A percentile compares a stretch with the other conserved stretches of the same genome.
These are phyloP conservation scores for Beroe ovata DNA, from an alignment of 37 sponge, comb jelly and placozoan species.

Conservation along the genomic window DNA sequence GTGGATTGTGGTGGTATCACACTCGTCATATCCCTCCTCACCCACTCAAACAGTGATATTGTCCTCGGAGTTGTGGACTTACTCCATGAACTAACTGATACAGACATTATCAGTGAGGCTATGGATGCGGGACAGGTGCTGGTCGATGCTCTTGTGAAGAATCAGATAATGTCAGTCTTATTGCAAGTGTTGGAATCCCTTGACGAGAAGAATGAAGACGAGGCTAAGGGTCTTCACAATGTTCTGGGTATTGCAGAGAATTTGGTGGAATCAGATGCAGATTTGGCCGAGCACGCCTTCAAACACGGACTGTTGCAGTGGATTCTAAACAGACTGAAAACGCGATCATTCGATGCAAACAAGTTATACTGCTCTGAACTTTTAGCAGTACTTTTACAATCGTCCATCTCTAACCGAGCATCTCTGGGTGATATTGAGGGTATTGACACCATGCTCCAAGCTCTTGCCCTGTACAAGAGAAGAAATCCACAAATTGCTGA, in stretches of 20 bases:
- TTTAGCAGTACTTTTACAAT: slow-evolving; percentile 89
- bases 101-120: slow-evolving; percentile 70
- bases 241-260: slow-evolving; percentile 89
- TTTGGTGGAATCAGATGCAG: slow-evolving; percentile 81
- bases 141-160: slow-evolving; percentile 77
- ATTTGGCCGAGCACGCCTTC: slow-evolving; percentile 74
- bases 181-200: slow-evolving; percentile 82
- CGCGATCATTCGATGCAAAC: slow-evolving; percentile 88
- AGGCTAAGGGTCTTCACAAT: slow-evolving; percentile 93
- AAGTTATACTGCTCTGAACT: slow-evolving; percentile 92
- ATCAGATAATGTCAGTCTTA: slow-evolving; percentile 80
- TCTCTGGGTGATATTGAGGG: slow-evolving; percentile 87
- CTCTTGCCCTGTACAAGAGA: slow-evolving; percentile 92
- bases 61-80: slow-evolving; percentile 84
- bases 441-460: slow-evolving; percentile 88
- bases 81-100: slow-evolving; percentile 92
- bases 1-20: slow-evolving; percentile 69
- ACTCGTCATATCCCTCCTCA: slow-evolving; percentile 35
- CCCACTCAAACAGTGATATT: slow-evolving; percentile 73
- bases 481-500: slow-evolving; percentile 80
- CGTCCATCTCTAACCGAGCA: slow-evolving; percentile 66
- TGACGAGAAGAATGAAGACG: slow-evolving; percentile 89
- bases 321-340: slow-evolving; percentile 83
- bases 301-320: slow-evolving; percentile 89
- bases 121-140: slow-evolving; percentile 81